phyloP scores from a whole-genome alignment of 2,888 invertebrate species.

The Pterostichus madidus region DNA sequence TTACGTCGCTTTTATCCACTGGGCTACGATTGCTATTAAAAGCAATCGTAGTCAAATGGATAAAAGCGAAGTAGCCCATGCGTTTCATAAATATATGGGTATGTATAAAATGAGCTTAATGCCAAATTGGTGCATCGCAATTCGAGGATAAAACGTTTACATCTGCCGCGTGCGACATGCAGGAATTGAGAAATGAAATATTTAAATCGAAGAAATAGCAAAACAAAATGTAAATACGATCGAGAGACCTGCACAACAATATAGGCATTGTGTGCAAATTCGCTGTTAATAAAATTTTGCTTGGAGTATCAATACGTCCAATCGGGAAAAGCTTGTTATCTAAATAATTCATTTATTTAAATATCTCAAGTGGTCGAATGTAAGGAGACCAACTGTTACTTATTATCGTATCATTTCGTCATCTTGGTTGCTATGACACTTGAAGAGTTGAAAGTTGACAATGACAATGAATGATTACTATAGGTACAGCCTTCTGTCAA shows the following conservation, averaged over 20 bases:
- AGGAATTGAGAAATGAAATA: constrained; percentile 65
- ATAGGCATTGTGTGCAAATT: constrained; percentile 66
- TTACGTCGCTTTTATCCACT: no score
- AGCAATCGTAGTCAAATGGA: no score
- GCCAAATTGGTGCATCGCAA: constrained; percentile 40
- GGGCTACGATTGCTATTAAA: no score
- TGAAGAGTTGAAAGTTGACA: constrained; percentile 30
- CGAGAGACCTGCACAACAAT: constrained; percentile 59
- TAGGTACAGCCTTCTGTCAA: constrained; percentile 1
- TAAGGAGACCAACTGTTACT: constrained; percentile 70
- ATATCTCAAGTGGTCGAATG: constrained; percentile 68
- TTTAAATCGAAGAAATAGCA: constrained; percentile 64
- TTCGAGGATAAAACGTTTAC: constrained; percentile 33
- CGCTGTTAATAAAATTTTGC: constrained; percentile 62
- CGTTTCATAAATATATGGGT: constrained; percentile 2
- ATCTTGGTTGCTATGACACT: constrained; percentile 69
- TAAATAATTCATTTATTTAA: constrained; percentile 78
- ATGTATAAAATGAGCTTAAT: constrained; percentile 37
- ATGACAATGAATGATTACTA: constrained; percentile 8
- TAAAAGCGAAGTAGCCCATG: no score
- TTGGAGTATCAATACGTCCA: constrained; percentile 78
- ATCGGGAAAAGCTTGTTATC: constrained; percentile 77
- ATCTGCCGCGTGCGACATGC: constrained; percentile 52
- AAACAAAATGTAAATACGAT: constrained; percentile 62
- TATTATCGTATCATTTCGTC: constrained; percentile 77